Evolutionary conservation across 2,113 vertebrate genomes (phyloP).

Genomic region (Chloropsis cyanopogon): DNA sequence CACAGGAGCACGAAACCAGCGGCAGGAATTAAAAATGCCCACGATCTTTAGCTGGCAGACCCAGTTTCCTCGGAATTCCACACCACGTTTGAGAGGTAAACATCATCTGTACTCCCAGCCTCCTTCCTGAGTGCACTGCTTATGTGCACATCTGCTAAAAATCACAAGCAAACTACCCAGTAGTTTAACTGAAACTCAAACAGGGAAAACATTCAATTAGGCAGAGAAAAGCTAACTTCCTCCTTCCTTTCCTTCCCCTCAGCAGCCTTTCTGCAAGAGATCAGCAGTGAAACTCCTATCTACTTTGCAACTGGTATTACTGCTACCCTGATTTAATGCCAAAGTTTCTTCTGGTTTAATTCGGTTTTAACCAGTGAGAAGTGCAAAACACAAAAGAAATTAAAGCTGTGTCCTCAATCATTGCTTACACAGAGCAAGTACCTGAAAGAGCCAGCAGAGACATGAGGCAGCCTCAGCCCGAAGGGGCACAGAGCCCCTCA

Average conservation of each 20-base stretch:
- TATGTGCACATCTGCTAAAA: not conserved
- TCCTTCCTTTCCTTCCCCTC: not conserved
- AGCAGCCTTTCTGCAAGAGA: not conserved
- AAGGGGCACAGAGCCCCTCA: not conserved
- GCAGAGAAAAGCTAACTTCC: not conserved
- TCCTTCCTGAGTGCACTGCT: not conserved
- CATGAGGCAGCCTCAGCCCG: accelerated
- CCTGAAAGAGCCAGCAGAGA: not conserved
- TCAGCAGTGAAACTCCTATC: not conserved
- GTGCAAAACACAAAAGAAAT: not conserved
- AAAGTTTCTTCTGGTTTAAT: not conserved
- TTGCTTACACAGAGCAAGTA: accelerated
- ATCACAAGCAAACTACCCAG: not conserved
- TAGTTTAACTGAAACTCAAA: not conserved
- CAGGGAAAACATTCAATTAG: not conserved
- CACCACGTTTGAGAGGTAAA: not conserved
- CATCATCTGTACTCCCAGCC: not conserved
- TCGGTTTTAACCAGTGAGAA: not conserved
- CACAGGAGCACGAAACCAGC: not conserved
- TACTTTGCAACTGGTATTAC: not conserved
- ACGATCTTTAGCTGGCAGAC: constrained; percentile 38
- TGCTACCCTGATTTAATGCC: not conserved
- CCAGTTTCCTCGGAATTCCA: constrained; percentile 12
- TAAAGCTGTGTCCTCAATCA: not conserved
- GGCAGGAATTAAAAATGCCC: constrained; percentile 21